Percentiles rank a stretch among this genome's conserved stretches.
Evolutionary conservation across 1,140 invertebrate species (phyloP).

Genomic region (Procambarus virginalis): DNA sequence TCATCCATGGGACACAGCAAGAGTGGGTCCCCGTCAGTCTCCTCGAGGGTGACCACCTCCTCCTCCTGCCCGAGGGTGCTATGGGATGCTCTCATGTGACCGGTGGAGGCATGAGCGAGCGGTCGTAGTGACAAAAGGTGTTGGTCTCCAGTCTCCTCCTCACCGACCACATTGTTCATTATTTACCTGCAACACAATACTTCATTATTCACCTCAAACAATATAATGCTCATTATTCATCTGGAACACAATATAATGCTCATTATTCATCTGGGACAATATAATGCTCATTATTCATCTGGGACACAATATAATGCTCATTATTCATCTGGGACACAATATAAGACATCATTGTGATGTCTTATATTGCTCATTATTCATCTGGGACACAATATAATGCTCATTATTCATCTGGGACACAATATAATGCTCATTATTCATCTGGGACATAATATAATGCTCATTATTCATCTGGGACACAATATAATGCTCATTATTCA

Average conservation of each 20-base stretch:
- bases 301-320: neutral
- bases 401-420: neutral
- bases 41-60: slow-evolving; percentile 20
- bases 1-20: slow-evolving; percentile 36
- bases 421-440: no score
- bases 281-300: neutral
- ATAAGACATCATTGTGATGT: no score
- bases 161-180: neutral
- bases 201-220: neutral
- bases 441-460: no score
- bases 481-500: no score
- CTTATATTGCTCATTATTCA: neutral
- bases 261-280: neutral
- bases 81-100: neutral
- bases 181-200: neutral
- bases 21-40: slow-evolving; percentile 20
- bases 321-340: neutral
- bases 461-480: no score
- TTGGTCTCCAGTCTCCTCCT: neutral
- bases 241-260: neutral
- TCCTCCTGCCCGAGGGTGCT: neutral
- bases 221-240: neutral
- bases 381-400: neutral
- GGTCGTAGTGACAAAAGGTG: neutral
- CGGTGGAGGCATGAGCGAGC: no score